These are phyloP conservation scores for Sula dactylatra DNA, from an alignment of 2,113 vertebrate genomes.

Conservation along the genomic window DNA sequence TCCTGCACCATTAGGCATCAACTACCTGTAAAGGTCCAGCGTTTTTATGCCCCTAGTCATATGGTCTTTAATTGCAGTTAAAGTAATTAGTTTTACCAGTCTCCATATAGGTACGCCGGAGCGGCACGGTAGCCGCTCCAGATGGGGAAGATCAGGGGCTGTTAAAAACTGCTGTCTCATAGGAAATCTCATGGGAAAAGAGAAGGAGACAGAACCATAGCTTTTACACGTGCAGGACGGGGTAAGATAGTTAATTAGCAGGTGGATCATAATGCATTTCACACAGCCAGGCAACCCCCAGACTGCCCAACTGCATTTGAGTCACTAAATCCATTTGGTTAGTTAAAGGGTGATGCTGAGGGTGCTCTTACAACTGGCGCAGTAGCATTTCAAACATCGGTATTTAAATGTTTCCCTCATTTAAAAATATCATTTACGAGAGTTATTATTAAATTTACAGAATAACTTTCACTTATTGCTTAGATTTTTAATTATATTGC, in stretches of 20 bases:
- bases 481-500: background rate
- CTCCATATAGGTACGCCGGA: no score
- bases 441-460: background rate
- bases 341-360: background rate
- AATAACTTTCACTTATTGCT: background rate
- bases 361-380: background rate
- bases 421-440: background rate
- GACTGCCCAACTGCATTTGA: background rate
- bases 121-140: background rate
- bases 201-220: background rate
- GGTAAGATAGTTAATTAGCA: background rate
- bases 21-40: background rate
- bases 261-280: fast-evolving
- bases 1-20: background rate
- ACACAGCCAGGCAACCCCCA: background rate
- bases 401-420: background rate
- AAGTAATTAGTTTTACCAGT: background rate
- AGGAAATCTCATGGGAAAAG: background rate
- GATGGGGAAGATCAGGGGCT: no score
- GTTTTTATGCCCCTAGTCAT: background rate
- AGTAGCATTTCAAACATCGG: background rate
- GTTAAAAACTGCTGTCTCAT: no score
- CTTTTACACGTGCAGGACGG: no score
- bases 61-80: background rate
- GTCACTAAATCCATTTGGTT: background rate